Conservation (phyloP, 2,113 vertebrate species). For the Promerops cafer region DNA sequence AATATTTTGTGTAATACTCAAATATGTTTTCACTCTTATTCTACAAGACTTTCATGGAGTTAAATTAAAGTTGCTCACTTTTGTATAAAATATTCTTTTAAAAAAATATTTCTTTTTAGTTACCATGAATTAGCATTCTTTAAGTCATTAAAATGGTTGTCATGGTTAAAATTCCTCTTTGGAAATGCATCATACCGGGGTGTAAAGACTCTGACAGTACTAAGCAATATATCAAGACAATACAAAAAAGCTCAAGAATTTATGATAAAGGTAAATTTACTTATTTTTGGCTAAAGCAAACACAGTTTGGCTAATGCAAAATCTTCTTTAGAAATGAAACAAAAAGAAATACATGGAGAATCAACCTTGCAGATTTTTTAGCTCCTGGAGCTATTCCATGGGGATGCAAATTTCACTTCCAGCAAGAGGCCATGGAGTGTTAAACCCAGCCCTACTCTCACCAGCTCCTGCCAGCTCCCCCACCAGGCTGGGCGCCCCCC, state of each 20-base stretch:
- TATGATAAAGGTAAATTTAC: neutral
- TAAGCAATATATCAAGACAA: neutral
- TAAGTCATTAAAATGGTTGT: neutral
- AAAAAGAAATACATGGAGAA: neutral
- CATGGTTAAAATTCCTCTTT: neutral
- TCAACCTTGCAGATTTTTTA: neutral
- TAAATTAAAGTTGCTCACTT: neutral
- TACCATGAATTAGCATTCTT: neutral
- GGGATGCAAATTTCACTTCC: neutral
- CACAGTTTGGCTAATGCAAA: neutral
- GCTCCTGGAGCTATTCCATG: neutral
- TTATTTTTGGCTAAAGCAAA: neutral
- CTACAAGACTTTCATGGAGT: neutral
- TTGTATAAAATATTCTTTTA: neutral
- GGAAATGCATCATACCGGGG: neutral
- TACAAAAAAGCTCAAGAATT: neutral
- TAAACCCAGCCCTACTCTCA: neutral
- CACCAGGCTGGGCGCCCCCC: fast-evolving
- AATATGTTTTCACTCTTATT: neutral
- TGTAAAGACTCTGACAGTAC: neutral
- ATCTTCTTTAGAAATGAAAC: neutral
- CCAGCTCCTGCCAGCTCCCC: neutral
- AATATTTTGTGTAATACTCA: neutral
- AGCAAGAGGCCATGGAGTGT: neutral
- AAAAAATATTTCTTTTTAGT: neutral